Evolutionary conservation across 1,140 invertebrate species (phyloP).

Genomic region (Procambarus virginalis): DNA sequence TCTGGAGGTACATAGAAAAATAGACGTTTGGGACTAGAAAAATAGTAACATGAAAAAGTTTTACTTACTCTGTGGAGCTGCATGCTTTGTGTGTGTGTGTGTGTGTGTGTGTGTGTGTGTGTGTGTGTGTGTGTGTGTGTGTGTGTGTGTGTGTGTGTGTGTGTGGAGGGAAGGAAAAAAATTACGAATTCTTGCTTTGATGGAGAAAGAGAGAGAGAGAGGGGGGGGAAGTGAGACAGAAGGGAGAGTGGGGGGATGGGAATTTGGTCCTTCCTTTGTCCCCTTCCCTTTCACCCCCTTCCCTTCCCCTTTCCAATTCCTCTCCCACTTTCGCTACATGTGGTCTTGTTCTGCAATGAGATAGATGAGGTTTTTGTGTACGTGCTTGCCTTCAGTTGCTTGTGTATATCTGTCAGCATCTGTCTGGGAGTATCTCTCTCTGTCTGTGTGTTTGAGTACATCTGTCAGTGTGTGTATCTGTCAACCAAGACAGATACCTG

Average conservation of each 20-base stretch:
- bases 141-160: not conserved
- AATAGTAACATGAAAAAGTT: constrained; percentile 50
- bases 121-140: too few species aligned
- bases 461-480: too few species aligned
- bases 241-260: not conserved
- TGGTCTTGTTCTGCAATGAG: not conserved
- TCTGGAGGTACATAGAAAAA: constrained; percentile 55
- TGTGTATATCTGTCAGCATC: too few species aligned
- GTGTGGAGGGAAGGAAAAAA: not conserved
- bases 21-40: constrained; percentile 44
- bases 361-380: not conserved
- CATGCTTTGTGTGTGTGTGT: constrained; percentile 7
- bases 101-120: too few species aligned
- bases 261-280: constrained; percentile 16
- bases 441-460: too few species aligned
- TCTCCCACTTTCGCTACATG: not conserved
- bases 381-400: too few species aligned
- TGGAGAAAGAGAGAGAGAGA: constrained; percentile 1
- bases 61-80: constrained; percentile 40
- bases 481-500: too few species aligned
- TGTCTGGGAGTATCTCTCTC: too few species aligned
- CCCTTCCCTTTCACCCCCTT: not conserved
- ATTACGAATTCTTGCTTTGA: too few species aligned
- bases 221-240: not conserved
- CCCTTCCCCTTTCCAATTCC: constrained; percentile 1